Evolutionary conservation across 2,797 vertebrate genomes (phyloP), one percentile per base, ranked within the genome.

Genomic region (Anomalospiza imberbis): DNA sequence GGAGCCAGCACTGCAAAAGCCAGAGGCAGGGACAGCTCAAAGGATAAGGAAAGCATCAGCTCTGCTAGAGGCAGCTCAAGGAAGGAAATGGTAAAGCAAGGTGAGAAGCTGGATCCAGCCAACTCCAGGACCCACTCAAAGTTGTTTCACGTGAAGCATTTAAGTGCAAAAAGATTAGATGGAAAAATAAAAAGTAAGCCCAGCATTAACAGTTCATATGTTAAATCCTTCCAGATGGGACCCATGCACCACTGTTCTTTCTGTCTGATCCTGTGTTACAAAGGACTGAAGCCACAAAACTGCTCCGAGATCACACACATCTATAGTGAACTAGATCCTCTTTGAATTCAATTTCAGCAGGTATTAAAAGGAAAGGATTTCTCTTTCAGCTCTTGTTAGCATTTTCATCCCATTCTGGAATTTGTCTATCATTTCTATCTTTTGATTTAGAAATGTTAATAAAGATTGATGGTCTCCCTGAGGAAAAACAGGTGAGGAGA

Each of bases 401-500:
- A 86, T 95, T 97, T 95, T 86, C 81, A 76, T 83, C 53, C 86
- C 92, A 90, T 94, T 97, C 95, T 97, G 95, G 92, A 97, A 97
- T 96, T 93, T 96, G 94, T 97, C 97, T 97, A 92, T 97, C 94
- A 95, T 95, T 97, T 97, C 94, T 86, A 96, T 96, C 93, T 96
- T 97, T 92, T 90, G 91, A 90, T 92, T 91, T 93, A 92, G 94
- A 95, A 95, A 81, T 85, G 92, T 94, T 97, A 96, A 96, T 95
- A 94, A 96, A 96, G 96, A 97, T 86, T 96, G 93, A 97, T 94
- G 94, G 91, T 74, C 89, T 94, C 97, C 97, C 97, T 96, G 94
- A 97, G 97, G 97, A 97, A 97, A 98, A 97, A 97, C 97, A 98
- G 97, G 97, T 98, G 97, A 98, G 95, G 85, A 96, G 95, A 97